phyloP scores from a whole-genome alignment of 2,888 invertebrate species.

The Spodoptera littoralis region DNA sequence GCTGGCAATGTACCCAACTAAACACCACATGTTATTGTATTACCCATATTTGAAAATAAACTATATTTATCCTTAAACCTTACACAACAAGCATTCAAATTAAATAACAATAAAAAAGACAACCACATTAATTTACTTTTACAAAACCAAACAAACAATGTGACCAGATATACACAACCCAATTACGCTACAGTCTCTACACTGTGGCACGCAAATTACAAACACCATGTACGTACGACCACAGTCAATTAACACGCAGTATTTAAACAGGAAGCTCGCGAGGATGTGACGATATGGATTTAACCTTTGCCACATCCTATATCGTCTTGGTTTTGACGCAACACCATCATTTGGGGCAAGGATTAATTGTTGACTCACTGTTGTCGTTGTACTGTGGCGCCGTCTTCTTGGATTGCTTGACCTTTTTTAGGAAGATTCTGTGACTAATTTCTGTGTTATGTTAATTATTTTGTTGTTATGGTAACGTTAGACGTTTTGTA shows the following conservation, averaged over 20 bases:
- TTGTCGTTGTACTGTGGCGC: constrained; percentile 54
- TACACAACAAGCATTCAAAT: too few species aligned
- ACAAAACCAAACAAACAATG: constrained; percentile 17
- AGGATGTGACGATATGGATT: constrained; percentile 86
- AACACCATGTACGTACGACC: constrained; percentile 66
- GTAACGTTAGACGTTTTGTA: too few species aligned
- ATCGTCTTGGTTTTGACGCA: constrained; percentile 78
- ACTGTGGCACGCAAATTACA: constrained; percentile 61
- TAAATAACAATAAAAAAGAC: too few species aligned
- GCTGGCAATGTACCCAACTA: too few species aligned
- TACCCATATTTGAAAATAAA: too few species aligned
- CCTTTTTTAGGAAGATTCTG: constrained; percentile 24
- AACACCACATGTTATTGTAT: too few species aligned
- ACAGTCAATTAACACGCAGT: constrained; percentile 76
- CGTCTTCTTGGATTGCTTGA: constrained; percentile 55
- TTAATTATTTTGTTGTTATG: too few species aligned
- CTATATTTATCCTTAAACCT: too few species aligned
- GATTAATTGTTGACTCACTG: constrained; percentile 72
- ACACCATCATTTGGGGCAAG: constrained; percentile 67
- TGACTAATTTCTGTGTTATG: too few species aligned
- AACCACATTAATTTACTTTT: neutral
- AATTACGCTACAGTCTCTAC: constrained; percentile 34
- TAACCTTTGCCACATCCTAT: constrained; percentile 86
- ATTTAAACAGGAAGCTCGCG: constrained; percentile 84
- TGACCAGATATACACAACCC: constrained; percentile 18